A percentile compares a stretch with the other conserved stretches of the same genome.
Evolutionary conservation across 2,113 vertebrate genomes (phyloP).

Genomic region (Leptocoma aspasia): DNA sequence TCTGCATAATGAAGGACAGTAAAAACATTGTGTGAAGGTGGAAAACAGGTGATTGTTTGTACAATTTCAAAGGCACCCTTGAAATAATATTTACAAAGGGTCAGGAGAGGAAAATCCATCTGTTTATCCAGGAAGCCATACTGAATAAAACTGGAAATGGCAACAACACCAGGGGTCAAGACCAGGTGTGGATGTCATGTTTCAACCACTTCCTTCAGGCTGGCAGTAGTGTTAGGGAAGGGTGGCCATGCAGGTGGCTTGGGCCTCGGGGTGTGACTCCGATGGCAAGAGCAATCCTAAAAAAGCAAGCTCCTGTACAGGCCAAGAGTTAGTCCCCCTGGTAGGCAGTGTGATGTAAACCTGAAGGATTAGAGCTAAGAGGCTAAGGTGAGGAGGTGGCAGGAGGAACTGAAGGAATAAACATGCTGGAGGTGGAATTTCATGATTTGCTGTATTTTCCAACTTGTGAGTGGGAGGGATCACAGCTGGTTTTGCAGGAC

Average conservation of each 20-base stretch:
- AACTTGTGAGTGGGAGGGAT: not conserved
- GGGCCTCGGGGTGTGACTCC: fast-evolving
- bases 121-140: slow-evolving; percentile 45
- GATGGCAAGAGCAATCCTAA: fast-evolving
- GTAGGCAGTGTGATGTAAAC: not conserved
- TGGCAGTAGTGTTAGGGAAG: not conserved
- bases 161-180: not conserved
- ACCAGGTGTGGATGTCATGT: not conserved
- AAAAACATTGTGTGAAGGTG: not conserved
- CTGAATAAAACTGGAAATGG: slow-evolving; percentile 10
- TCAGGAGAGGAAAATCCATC: not conserved
- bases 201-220: not conserved
- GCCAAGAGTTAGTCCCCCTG: not conserved
- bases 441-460: not conserved
- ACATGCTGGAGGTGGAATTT: not conserved
- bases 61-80: not conserved
- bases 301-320: not conserved
- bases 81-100: slow-evolving; percentile 31
- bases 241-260: not conserved
- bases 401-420: not conserved
- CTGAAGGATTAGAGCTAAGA: not conserved
- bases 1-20: not conserved
- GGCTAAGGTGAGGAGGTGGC: not conserved
- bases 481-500: not conserved
- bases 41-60: slow-evolving; percentile 17